phyloP scores from a whole-genome alignment of 2,113 vertebrate species.

The Nansenia antarctica region DNA sequence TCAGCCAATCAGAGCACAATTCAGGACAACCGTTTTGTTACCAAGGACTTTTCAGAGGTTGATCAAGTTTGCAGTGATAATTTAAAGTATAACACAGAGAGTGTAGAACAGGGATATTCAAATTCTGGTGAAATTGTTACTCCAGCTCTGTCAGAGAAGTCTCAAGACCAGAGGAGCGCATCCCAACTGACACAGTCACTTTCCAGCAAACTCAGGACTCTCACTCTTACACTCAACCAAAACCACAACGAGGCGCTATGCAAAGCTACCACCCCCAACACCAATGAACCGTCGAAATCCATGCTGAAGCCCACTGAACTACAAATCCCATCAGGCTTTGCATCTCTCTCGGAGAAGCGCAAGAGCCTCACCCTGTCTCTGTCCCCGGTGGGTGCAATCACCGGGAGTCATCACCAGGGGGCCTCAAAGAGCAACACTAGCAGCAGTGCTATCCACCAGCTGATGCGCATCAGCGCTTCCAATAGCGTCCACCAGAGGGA shows the following conservation, averaged over 20 bases:
- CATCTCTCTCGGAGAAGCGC: conserved; percentile 66
- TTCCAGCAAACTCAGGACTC: conserved; percentile 39
- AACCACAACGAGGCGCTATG: conserved; percentile 19
- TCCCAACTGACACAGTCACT: conserved; percentile 35
- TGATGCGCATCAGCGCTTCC: not conserved
- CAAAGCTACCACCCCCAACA: not conserved
- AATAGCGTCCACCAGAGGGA: conserved; percentile 22
- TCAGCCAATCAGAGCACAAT: conserved; percentile 16
- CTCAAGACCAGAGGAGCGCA: not conserved
- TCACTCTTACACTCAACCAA: conserved; percentile 16
- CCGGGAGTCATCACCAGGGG: conserved; percentile 14
- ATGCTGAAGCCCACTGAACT: conserved; percentile 40
- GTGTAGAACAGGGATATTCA: conserved; percentile 10
- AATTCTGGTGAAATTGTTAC: not conserved
- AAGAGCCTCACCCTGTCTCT: conserved; percentile 67
- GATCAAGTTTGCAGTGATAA: conserved; percentile 15
- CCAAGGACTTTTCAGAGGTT: not conserved
- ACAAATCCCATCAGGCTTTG: conserved; percentile 46
- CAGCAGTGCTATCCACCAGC: not conserved
- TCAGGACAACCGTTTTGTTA: conserved; percentile 1
- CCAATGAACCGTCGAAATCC: conserved; percentile 16
- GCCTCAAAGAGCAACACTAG: not conserved
- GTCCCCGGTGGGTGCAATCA: conserved; percentile 39
- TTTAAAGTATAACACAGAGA: conserved; percentile 5
- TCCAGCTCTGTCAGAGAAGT: not conserved